Base-by-base conservation (phyloP, 2,888 invertebrate genomes). In the Rhodophaea formosa region DNA sequence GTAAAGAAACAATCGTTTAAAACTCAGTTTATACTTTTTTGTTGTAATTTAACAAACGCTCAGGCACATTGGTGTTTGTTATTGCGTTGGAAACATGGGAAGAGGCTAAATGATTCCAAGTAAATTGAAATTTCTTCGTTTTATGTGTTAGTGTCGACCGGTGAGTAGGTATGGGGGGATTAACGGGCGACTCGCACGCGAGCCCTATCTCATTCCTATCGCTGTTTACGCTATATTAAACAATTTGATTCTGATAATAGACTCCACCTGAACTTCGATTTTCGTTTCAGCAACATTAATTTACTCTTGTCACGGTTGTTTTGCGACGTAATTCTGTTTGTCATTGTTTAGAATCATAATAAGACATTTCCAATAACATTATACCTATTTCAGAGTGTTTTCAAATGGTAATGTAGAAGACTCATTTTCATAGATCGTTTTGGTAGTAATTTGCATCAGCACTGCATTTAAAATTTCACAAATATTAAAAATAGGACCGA, bases 211-310 rank as follows among this genome's bases (percentile, higher is more conserved):
- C 78, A 74, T 79, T 78, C 79, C 69, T 79, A 86, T 86, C 86
- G 84, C 82, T 82, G 84, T 88, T 85, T 84, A 86, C 81, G 86
- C 80, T 78, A 75, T 85, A 88, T 86, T 86, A 87, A 84, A 86
- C 88, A 84, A 83, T 88, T 86, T 84, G 76, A 81, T 86, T 82
- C 80, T 86, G 84, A 87, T 87, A 86, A 86, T 84, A 85, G 79
- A 79, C 78, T 68, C 60, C 62, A 63, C 66, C 67, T 71, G 64
- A 72, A 75, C 71, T 75, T 77, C 75, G 75, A 76, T 82, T 80
- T 69, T 72, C 65, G 59, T 64, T 56, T 55, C 56, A 60, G 59
- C 29, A 67, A 69, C 67, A 62, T 64, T 66, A 66, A 72, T 71
- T 71, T 66, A 61, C 62, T 67, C 68, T 66, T 60, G n/a, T 60